Percentiles rank a stretch among this genome's conserved stretches.
phyloP scores from a whole-genome alignment of 2,888 invertebrate genomes.

The Drosophila glabriapex region DNA sequence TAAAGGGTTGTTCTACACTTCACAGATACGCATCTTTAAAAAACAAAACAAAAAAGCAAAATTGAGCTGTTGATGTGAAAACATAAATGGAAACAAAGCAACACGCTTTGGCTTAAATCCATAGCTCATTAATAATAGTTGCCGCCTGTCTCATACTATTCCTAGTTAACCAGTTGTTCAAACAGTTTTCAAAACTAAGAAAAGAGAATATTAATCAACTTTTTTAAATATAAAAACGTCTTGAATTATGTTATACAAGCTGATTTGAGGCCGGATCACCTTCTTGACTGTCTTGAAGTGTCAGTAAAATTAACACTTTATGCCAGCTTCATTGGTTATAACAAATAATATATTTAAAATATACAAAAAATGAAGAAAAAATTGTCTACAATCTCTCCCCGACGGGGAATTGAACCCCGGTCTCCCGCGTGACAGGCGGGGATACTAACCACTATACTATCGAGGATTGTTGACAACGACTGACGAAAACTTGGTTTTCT shows the following conservation, averaged over 20 bases:
- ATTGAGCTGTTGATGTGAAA: slow-evolving; percentile 42
- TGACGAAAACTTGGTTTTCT: slow-evolving; percentile 41
- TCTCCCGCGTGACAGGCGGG: slow-evolving; percentile 85
- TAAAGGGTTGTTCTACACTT: slow-evolving; percentile 66
- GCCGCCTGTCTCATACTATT: neutral
- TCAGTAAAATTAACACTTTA: too few species aligned
- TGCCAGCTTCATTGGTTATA: neutral
- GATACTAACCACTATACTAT: slow-evolving; percentile 84
- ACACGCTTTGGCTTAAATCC: neutral
- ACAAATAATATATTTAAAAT: neutral
- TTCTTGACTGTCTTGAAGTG: neutral
- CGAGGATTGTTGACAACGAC: slow-evolving; percentile 63
- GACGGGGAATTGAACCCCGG: slow-evolving; percentile 85
- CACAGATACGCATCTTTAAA: slow-evolving; percentile 62
- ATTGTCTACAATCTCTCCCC: slow-evolving; percentile 69
- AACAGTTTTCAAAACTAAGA: neutral
- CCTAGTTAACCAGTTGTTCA: neutral
- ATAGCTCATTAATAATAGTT: neutral
- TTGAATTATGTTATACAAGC: too few species aligned
- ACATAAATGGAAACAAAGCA: slow-evolving; percentile 27
- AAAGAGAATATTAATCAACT: neutral
- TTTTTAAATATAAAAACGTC: neutral
- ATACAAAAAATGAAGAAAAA: slow-evolving; percentile 16
- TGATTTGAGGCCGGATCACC: neutral
- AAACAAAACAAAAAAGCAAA: neutral